Evolutionary conservation across 2,113 vertebrate genomes (phyloP).

Genomic region (Nymphicus hollandicus): DNA sequence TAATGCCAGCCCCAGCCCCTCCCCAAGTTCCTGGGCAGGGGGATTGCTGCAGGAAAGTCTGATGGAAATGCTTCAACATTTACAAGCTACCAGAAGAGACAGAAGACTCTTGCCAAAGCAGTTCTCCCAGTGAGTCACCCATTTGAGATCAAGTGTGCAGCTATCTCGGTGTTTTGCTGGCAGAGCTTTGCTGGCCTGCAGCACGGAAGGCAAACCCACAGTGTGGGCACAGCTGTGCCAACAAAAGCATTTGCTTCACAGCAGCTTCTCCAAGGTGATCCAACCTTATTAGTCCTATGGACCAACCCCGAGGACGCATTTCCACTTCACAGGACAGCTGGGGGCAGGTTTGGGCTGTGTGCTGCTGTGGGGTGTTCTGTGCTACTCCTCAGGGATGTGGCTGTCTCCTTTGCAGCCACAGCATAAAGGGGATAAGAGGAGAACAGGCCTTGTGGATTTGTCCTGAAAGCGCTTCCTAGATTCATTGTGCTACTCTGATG

Average conservation of each 20-base stretch:
- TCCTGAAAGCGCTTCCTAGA: background rate
- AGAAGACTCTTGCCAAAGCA: background rate
- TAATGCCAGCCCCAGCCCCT: background rate
- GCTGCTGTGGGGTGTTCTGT: background rate
- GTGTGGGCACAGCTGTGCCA: background rate
- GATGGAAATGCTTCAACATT: background rate
- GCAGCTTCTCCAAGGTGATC: background rate
- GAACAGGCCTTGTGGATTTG: background rate
- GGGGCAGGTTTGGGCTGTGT: background rate
- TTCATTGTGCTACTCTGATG: background rate
- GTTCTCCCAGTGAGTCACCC: background rate
- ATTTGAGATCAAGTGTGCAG: background rate
- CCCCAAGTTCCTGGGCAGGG: background rate
- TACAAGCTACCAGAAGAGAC: background rate
- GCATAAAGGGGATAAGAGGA: background rate
- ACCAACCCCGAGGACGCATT: background rate
- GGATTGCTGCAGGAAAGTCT: background rate
- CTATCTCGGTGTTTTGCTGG: background rate
- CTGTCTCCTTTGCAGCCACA: background rate
- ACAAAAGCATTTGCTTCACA: background rate
- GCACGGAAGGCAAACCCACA: background rate
- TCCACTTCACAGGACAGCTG: background rate
- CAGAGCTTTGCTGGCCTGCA: background rate
- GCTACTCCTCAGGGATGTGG: fast-evolving
- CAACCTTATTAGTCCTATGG: background rate